phyloP scores from a whole-genome alignment of 2,797 vertebrate species.

The Enteromius thamalakanensis region DNA sequence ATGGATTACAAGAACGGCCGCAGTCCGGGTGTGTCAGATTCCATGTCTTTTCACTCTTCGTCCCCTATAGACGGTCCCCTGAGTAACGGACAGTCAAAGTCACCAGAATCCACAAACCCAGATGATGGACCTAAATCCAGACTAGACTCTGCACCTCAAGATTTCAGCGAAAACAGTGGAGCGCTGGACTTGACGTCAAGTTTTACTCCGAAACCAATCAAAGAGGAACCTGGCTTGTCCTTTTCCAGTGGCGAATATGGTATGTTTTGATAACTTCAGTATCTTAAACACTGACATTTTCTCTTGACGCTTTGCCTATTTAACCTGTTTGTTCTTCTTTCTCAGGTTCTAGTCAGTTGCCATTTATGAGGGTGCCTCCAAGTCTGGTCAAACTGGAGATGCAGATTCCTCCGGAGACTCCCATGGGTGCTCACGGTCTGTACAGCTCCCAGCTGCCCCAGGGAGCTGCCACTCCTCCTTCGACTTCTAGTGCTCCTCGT shows the following conservation, averaged over 20 bases:
- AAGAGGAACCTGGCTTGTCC: constrained; percentile 83
- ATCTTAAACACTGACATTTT: neutral
- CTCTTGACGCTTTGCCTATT: neutral
- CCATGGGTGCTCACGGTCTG: constrained; percentile 74
- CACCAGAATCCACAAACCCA: constrained; percentile 74
- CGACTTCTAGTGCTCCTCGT: constrained; percentile 75
- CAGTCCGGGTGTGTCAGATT: constrained; percentile 85
- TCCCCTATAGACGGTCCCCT: constrained; percentile 85
- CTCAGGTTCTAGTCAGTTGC: constrained; percentile 80
- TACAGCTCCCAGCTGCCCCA: constrained; percentile 82
- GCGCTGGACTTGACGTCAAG: constrained; percentile 90
- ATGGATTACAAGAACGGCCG: constrained; percentile 84
- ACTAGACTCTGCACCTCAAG: constrained; percentile 70
- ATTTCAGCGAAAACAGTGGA: constrained; percentile 80
- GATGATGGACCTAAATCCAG: constrained; percentile 74
- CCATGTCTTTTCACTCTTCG: constrained; percentile 78
- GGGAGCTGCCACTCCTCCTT: constrained; percentile 77
- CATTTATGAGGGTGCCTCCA: constrained; percentile 85
- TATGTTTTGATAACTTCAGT: constrained; percentile 64
- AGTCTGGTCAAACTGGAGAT: constrained; percentile 90
- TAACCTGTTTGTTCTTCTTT: neutral
- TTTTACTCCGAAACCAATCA: constrained; percentile 80
- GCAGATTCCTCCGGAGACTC: constrained; percentile 82
- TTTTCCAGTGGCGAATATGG: constrained; percentile 83
- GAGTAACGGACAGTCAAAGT: constrained; percentile 77